Evolutionary conservation across 1,140 invertebrate species (phyloP).

Genomic region (Scaptomyza pallida): DNA sequence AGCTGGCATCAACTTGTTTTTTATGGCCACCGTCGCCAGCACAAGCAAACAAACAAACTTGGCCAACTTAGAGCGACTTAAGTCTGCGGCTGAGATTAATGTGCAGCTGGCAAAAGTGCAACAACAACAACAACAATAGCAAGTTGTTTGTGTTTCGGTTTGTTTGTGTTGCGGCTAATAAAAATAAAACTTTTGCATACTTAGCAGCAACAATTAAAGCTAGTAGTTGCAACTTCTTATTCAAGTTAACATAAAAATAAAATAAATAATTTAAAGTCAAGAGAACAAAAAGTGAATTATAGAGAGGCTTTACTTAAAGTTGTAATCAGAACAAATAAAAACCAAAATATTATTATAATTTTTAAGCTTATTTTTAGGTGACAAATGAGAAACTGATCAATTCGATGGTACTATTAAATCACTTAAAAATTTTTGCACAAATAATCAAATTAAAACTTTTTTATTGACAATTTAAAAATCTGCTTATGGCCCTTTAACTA

Average conservation of each 20-base stretch:
- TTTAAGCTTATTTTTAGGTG: too few species aligned
- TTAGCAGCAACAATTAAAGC: slow-evolving; percentile 55
- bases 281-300: too few species aligned
- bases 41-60: slow-evolving; percentile 46
- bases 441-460: too few species aligned
- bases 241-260: neutral
- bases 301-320: too few species aligned
- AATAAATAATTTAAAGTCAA: neutral
- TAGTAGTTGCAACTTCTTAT: slow-evolving; percentile 8
- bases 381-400: too few species aligned
- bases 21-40: slow-evolving; percentile 59
- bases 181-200: slow-evolving; percentile 41
- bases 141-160: slow-evolving; percentile 35
- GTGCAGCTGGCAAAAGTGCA: slow-evolving; percentile 54
- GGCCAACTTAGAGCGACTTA: slow-evolving; percentile 19
- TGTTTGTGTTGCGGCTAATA: slow-evolving; percentile 56
- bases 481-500: too few species aligned
- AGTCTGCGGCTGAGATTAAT: slow-evolving; percentile 61
- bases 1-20: slow-evolving; percentile 66
- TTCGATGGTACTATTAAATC: too few species aligned
- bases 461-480: too few species aligned
- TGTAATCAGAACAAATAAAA: too few species aligned
- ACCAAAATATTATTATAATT: too few species aligned
- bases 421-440: too few species aligned
- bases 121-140: slow-evolving; percentile 17